These are phyloP conservation scores for Spilarctia lutea DNA, from an alignment of 2,888 invertebrate species.

Conservation along the genomic window DNA sequence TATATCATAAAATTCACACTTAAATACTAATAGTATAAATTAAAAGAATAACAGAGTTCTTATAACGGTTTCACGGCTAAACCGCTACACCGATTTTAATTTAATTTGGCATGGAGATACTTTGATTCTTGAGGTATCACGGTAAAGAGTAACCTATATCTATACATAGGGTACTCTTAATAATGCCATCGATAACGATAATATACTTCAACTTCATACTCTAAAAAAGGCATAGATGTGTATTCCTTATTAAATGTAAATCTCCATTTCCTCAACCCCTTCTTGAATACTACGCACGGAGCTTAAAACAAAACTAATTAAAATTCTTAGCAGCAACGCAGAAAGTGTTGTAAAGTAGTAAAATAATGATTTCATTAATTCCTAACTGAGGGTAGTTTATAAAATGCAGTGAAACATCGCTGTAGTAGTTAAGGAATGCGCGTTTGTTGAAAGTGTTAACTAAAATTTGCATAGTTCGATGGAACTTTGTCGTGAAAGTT, in stretches of 20 bases:
- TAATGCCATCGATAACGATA: too few species aligned
- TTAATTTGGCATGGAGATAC: too few species aligned
- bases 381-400: constrained; percentile 40
- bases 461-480: constrained; percentile 79
- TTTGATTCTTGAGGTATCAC: too few species aligned
- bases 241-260: constrained; percentile 5
- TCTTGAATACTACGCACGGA: constrained; percentile 25
- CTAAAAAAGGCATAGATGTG: not conserved
- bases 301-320: constrained; percentile 54
- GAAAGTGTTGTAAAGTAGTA: constrained; percentile 45
- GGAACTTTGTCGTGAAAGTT: constrained; percentile 67
- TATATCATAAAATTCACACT: too few species aligned
- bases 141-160: too few species aligned
- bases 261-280: constrained; percentile 24
- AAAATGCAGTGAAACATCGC: constrained; percentile 38
- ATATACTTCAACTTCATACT: not conserved
- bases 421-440: constrained; percentile 54
- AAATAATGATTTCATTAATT: constrained; percentile 50
- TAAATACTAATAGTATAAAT: too few species aligned
- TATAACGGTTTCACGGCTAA: too few species aligned
- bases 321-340: constrained; percentile 47
- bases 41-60: too few species aligned
- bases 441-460: constrained; percentile 75
- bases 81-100: too few species aligned
- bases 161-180: too few species aligned